Evolutionary conservation across 2,797 vertebrate genomes (phyloP), one percentile per base, ranked within the genome.

Genomic region (Eulemur albifrons): DNA sequence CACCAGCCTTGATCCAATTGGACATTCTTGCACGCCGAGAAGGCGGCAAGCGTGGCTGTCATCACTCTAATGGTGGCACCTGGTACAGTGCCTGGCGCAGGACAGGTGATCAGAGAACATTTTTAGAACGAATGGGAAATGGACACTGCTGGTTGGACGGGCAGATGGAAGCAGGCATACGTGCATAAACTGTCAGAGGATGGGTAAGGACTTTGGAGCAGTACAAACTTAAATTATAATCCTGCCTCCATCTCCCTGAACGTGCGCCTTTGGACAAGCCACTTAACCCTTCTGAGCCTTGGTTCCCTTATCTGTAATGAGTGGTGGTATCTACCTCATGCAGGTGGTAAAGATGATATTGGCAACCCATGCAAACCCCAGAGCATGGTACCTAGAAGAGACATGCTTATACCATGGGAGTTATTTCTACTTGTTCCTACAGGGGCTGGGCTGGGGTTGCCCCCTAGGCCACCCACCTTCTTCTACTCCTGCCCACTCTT

Each of bases 401-500:
- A 75, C 77, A 18, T 0, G 3, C 4, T 40, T 69, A 87, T 9
- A 2, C 23, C 12, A 4, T 12, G 7, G 9, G 5, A 18, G 27
- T 7, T 76, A 52, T 25, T 57, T 81, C 59, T 72, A 21, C 25
- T 11, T 8, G 2, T n/a, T 61, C 18, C 54, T 38, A 14, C 10
- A 32, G 43, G n/a, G 43, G 4, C 48, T 76, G 67, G 57, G 9
- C 48, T 76, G 67, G 57, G 9, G 5, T 61, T 69, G 25, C 59
- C 70, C 81, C 21, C 57, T 52, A 32, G 43, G 35, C 13, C 20
- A 2, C 30, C 25, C 38, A 59, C 25, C n/a, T 72, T 8, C 59
- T 59, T 65, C 38, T 65, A 12, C 35, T 61, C 63, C 14, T 84
- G 18, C 43, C 63, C 43, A 21, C 17, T 32, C 27, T 48, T 52